Conservation (phyloP, 2,888 invertebrate species). For the Eulithis prunata region DNA sequence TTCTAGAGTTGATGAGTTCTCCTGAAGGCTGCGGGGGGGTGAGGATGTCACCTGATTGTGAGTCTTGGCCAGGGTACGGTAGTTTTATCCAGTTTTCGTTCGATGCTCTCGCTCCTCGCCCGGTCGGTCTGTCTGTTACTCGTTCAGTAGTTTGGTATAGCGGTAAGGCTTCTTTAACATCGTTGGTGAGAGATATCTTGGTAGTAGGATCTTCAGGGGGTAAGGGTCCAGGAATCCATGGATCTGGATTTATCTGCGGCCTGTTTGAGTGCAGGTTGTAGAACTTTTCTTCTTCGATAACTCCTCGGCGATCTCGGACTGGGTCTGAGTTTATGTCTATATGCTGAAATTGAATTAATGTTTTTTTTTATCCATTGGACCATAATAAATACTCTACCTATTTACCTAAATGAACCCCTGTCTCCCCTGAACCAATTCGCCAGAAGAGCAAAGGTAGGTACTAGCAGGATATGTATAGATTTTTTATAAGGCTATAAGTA, state of each 20-base stretch:
- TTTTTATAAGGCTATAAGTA: too few relatives aligned
- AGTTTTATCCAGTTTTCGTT: constrained; percentile 86
- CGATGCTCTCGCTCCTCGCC: constrained; percentile 84
- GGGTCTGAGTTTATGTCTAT: constrained; percentile 56
- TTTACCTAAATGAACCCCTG: too few relatives aligned
- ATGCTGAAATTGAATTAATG: constrained; percentile 44
- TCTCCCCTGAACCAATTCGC: neutral
- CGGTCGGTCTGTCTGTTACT: constrained; percentile 81
- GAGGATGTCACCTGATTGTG: constrained; percentile 71
- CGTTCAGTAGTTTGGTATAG: constrained; percentile 73
- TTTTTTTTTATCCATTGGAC: neutral
- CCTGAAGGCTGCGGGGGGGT: constrained; percentile 82
- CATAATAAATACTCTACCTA: neutral
- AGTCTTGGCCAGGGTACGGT: constrained; percentile 75
- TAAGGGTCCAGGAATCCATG: constrained; percentile 76
- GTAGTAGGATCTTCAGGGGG: constrained; percentile 73
- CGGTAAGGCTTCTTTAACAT: constrained; percentile 61
- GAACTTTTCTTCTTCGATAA: constrained; percentile 79
- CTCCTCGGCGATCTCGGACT: constrained; percentile 70
- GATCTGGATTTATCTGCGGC: constrained; percentile 57
- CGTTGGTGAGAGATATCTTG: constrained; percentile 71
- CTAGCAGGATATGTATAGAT: too few relatives aligned
- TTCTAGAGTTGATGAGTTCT: constrained; percentile 83
- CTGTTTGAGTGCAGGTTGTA: constrained; percentile 67
- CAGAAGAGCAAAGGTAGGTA: too few relatives aligned